Base-by-base conservation (phyloP, 2,888 invertebrate genomes). In the Orthonevra nobilis region DNA sequence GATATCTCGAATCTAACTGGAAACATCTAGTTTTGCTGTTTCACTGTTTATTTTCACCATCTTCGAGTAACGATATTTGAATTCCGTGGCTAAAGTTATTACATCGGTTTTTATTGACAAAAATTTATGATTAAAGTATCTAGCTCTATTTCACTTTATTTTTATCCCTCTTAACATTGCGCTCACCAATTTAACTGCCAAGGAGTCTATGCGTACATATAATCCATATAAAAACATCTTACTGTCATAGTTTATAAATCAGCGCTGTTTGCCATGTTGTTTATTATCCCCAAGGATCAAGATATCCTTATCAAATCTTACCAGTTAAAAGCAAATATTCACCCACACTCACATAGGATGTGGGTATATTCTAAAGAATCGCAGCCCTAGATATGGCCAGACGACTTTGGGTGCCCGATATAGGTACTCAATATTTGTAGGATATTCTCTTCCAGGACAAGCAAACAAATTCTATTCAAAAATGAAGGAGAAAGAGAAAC, bases 381-480 rank as follows among this genome's bases (percentile, higher is more conserved):
- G 20, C 7, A 36, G 10, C 42, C 32, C 32, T 9, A 26, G 34
- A 64, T 44, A 48, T 26, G 23, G 34, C 42, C 34, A 34, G 14
- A 19, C 34, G 17, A 5, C n/a, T n/a, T 34, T 23, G 23, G 44
- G 34, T 28, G n/a, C n/a, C n/a, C n/a, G n/a, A n/a, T n/a, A n/a
- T n/a, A 14, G 34, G 54, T 56, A 36, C 30, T 56, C 46, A 38
- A 56, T 54, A 30, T 66, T 66, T 28, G 19, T 19, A 46, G 36
- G 20, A 28, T 36, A 36, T 19, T 28, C 54, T 38, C 46, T 32
- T 10, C 20, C 14, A 56, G 32, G 20, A 56, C 48, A 46, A 44
- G 56, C 36, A 56, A 56, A 54, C 46, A 46, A 56, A 66, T 56
- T 56, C 28, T 36, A 38, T 46, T n/a, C 48, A 61, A 56, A 15